Evolutionary conservation across 2,113 vertebrate species (phyloP).

Genomic region (Mesocricetus auratus): DNA sequence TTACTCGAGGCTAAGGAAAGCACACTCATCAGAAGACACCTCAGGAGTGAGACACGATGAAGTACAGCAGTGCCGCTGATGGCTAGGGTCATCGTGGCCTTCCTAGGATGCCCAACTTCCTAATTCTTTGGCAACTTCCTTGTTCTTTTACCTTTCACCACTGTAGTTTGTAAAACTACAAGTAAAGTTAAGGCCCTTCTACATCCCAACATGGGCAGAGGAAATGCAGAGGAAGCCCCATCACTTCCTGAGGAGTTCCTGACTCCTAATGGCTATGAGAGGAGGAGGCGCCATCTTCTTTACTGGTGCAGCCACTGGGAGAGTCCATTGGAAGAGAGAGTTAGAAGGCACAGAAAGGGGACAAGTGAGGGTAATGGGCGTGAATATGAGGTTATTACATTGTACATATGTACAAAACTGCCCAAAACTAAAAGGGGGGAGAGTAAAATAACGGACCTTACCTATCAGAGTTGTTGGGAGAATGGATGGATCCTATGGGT

Average conservation of each 20-base stretch:
- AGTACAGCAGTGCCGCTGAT: not conserved
- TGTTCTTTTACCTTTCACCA: constrained; percentile 1
- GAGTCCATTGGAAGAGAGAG: not conserved
- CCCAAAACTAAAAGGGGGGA: not conserved
- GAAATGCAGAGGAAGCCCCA: too few relatives aligned
- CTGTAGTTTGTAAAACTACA: constrained; percentile 27
- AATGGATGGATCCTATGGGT: not conserved
- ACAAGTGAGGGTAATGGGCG: too few relatives aligned
- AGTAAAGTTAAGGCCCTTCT: not conserved
- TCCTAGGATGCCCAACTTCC: not conserved
- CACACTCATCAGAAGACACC: not conserved
- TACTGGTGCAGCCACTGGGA: not conserved
- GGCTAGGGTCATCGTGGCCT: not conserved
- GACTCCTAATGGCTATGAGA: too few relatives aligned
- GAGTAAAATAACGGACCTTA: not conserved
- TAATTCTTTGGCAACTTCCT: not conserved
- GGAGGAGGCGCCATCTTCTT: not conserved
- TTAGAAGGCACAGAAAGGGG: not conserved
- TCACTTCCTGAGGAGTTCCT: not conserved
- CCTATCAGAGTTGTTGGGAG: not conserved
- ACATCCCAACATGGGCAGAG: not conserved
- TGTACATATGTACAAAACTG: not conserved
- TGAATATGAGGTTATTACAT: not conserved
- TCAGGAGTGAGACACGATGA: not conserved
- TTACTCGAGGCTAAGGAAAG: not conserved